Evolutionary conservation across 1,140 invertebrate species (phyloP), one percentile per base, ranked within the genome.

Genomic region (Lerema accius): DNA sequence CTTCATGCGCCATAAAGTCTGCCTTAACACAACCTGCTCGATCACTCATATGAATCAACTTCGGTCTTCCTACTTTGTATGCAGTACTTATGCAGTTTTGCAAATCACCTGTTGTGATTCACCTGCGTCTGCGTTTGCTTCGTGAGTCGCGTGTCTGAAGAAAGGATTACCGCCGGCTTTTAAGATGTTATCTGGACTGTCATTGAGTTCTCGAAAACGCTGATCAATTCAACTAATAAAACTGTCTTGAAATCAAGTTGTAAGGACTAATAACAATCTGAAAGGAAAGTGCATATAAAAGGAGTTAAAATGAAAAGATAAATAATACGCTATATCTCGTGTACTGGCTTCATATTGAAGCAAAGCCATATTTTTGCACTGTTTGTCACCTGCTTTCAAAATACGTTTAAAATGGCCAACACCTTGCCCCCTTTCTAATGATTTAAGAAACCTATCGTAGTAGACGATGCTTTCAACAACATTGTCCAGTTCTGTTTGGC

Each of bases 81-180:
- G 74, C 82, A 78, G 65, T 55, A 64, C 71, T 65, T 69, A 55
- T 70, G 71, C 67, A 78, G 71, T 67, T 75, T 82, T 73, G 80
- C 80, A 83, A 83, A 78, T 85, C 79, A 83, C 70, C 65, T 65
- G 48, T 73, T 76, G 70, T 84, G 85, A 86, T 74, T 88, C 78
- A 88, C 39, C 15, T 48, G 63, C n/a, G n/a, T n/a, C n/a, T 40
- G 23, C 49, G 9, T 60, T 76, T 75, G 66, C 68, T 69, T 67
- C 63, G 43, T 67, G 56, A 68, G 60, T 60, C 59, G 60, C 45
- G 65, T 65, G 56, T 70, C 64, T 71, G 65, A 70, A 63, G 63
- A 77, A 73, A 73, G 66, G 65, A 63, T 69, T 39, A 48, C 56
- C 46, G 51, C 42, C 26, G 69, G 70, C 66, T 72, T 71, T 74